Conservation (phyloP, 1,140 invertebrate genomes). For the Drosophila pachea region DNA sequence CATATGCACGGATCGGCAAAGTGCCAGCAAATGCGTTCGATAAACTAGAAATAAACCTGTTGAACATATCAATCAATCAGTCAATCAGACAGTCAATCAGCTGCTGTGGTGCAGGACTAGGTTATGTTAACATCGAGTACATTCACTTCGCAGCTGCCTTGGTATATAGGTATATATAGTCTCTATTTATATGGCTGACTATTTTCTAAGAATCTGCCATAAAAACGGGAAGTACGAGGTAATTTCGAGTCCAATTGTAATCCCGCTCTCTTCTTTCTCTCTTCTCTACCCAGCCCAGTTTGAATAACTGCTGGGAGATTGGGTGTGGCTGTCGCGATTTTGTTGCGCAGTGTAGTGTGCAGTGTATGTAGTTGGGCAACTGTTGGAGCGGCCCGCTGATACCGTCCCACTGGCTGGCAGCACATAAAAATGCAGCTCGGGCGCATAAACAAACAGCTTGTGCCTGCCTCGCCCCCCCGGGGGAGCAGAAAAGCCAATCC, state of each 20-base stretch:
- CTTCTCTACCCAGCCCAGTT: not conserved
- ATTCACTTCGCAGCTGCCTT: too few species aligned
- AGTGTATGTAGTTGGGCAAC: constrained; percentile 22
- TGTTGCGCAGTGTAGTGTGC: constrained; percentile 45
- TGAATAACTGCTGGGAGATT: too few species aligned
- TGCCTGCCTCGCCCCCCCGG: constrained; percentile 42
- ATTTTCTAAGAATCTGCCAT: too few species aligned
- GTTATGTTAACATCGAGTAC: not conserved
- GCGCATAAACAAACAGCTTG: constrained; percentile 70
- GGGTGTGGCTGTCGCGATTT: not conserved
- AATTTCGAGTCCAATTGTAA: too few species aligned
- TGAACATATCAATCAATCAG: constrained; percentile 2
- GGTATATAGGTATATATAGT: too few species aligned
- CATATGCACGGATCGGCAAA: constrained; percentile 5
- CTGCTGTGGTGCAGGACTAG: not conserved
- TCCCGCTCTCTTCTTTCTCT: too few species aligned
- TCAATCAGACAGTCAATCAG: not conserved
- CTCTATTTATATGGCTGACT: too few species aligned
- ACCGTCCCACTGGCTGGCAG: constrained; percentile 35
- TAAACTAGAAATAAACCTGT: constrained; percentile 17
- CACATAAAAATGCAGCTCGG: constrained; percentile 74
- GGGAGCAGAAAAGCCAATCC: not conserved
- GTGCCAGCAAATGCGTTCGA: constrained; percentile 4
- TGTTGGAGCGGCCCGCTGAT: constrained; percentile 53
- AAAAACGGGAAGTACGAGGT: too few species aligned